phyloP scores from a whole-genome alignment of 2,888 invertebrate species.

The Branchellion lobata region DNA sequence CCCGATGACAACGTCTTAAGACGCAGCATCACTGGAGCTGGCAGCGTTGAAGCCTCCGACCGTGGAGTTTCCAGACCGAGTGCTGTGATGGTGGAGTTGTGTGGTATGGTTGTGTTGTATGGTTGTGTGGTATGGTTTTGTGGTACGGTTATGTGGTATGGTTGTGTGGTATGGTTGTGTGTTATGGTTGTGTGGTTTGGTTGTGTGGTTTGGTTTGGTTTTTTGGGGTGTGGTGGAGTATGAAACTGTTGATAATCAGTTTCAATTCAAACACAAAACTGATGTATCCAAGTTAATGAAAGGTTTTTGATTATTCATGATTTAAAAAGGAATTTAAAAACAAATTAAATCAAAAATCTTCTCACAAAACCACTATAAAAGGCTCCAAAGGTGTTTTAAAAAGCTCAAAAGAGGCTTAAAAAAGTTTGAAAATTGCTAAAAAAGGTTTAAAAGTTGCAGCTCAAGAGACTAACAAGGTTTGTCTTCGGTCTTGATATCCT shows the following conservation, averaged over 20 bases:
- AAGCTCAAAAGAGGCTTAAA: not conserved
- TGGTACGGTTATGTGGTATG: too few species aligned
- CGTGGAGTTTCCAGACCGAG: constrained; percentile 10
- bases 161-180: too few species aligned
- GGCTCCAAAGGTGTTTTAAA: not conserved
- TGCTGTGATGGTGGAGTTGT: not conserved
- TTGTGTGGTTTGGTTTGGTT: too few species aligned
- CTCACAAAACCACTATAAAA: not conserved
- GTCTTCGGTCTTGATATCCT: constrained; percentile 50
- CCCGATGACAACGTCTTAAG: constrained; percentile 48
- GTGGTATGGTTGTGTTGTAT: not conserved
- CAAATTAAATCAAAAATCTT: not conserved
- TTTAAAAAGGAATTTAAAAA: not conserved
- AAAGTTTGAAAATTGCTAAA: too few species aligned
- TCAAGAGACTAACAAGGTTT: constrained; percentile 30
- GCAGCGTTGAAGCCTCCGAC: constrained; percentile 26
- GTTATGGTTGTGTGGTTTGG: too few species aligned
- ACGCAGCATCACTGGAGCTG: constrained; percentile 42
- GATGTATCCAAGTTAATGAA: too few species aligned
- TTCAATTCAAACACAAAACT: not conserved
- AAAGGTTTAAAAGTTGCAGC: too few species aligned
- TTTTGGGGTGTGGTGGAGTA: too few species aligned
- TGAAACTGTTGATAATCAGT: too few species aligned
- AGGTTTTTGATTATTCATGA: too few species aligned
- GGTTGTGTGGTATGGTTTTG: too few species aligned